Evolutionary conservation across 92 coral and sea anemone genomes (phyloP), one percentile per base, ranked within the genome.

Genomic region (Ricordea florida): DNA sequence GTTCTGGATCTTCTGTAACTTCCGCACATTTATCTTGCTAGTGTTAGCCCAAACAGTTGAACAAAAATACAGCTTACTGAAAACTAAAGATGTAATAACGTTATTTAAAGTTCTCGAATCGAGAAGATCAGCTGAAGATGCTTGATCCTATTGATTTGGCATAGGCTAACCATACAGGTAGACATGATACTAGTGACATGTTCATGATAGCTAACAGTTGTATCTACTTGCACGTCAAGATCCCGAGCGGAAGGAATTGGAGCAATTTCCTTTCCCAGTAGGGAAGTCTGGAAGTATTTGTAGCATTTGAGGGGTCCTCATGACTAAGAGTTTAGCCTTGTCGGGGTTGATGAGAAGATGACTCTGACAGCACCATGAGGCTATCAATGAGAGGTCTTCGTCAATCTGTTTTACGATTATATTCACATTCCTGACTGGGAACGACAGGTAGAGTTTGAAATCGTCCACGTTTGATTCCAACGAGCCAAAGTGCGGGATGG

Each of bases 391-490:
- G 6, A 87, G 85, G 28, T 87, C 85, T 62, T 75, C 51, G 45
- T 81, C 77, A 4, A 87, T 69, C 4, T 38, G 48, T 4, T 3
- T 3, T 7, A 16, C 48, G 26, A 62, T 37, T 15, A 60, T 18
- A 2, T 57, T 68, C 16, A 73, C 35, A 29, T 80, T 76, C 5
- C 23, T 22, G 15, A 73, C 2, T 2, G 84, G 68, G 50, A 86
- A 80, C 16, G 87, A 86, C 17, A 86, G 22, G 45, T 80, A 43
- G 15, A 80, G n/a, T 43, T 86, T 86, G 6, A 75, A 66, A 69
- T 86, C 92, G 30, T 86, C 92, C 3, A 86, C 80, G 37, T 73
- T 80, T 32, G 84, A 86, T 36, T 86, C 87, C 3, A 86, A 60
- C 37, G 16, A 4, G 79, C 82, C 66, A 10, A 13, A 28, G 8